These are phyloP conservation scores for Hirudo medicinalis DNA, from an alignment of 1,140 invertebrate species.

Conservation along the genomic window DNA sequence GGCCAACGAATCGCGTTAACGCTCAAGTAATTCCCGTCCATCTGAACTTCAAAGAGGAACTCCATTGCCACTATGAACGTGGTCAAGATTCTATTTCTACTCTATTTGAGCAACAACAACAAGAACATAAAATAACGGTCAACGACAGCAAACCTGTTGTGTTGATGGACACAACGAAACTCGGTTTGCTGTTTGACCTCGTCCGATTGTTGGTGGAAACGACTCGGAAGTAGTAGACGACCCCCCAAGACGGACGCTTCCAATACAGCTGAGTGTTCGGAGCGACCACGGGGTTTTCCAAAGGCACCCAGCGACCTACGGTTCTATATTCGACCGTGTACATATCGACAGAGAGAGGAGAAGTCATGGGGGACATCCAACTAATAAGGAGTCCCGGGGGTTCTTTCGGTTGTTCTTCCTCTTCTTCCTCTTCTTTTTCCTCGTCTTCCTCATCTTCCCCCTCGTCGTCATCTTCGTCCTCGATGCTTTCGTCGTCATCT, in stretches of 20 bases:
- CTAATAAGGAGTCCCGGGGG: slow-evolving; percentile 61
- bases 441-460: neutral
- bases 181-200: neutral
- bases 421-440: neutral
- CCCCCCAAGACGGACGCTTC: slow-evolving; percentile 18
- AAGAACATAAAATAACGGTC: too few species aligned
- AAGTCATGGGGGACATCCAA: slow-evolving; percentile 67
- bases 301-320: slow-evolving; percentile 57
- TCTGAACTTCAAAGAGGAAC: too few species aligned
- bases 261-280: slow-evolving; percentile 52
- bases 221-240: slow-evolving; percentile 18
- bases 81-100: too few species aligned
- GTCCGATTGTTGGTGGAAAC: neutral
- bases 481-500: neutral
- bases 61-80: too few species aligned
- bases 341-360: slow-evolving; percentile 56
- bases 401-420: slow-evolving; percentile 47
- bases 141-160: neutral
- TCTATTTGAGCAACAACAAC: too few species aligned
- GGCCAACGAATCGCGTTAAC: too few species aligned
- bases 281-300: slow-evolving; percentile 71
- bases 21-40: too few species aligned
- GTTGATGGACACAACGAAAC: neutral
- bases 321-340: slow-evolving; percentile 78
- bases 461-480: neutral